These are phyloP conservation scores for Xenopus borealis DNA, from an alignment of 2,113 vertebrate genomes.

Conservation along the genomic window DNA sequence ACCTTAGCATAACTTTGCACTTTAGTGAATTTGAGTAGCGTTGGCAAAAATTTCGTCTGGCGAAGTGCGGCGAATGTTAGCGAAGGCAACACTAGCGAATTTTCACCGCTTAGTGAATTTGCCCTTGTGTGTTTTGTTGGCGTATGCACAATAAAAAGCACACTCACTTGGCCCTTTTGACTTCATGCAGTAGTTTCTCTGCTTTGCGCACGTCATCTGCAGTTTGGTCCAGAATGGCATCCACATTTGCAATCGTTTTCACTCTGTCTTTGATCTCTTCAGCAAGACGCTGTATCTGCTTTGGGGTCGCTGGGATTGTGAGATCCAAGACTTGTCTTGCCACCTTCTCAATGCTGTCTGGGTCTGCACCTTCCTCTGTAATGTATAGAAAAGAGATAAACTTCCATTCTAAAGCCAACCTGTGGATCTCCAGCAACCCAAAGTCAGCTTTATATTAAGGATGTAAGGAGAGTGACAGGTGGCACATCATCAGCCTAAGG, in stretches of 20 bases:
- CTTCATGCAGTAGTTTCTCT: slow-evolving; percentile 80
- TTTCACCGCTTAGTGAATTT: too few relatives aligned
- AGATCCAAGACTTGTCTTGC: slow-evolving; percentile 86
- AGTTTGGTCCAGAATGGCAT: slow-evolving; percentile 84
- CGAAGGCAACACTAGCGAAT: too few relatives aligned
- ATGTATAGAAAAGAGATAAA: slow-evolving; percentile 19
- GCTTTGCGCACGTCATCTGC: slow-evolving; percentile 79
- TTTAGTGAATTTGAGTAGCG: too few relatives aligned
- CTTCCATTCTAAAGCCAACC: too few relatives aligned
- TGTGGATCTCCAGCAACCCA: too few relatives aligned
- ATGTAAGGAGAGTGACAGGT: too few relatives aligned
- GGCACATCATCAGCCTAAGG: too few relatives aligned
- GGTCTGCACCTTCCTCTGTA: slow-evolving; percentile 92
- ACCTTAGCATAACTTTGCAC: too few relatives aligned
- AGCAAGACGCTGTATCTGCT: slow-evolving; percentile 83
- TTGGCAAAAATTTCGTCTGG: too few relatives aligned
- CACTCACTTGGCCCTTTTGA: slow-evolving; percentile 80
- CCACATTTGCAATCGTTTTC: slow-evolving; percentile 85
- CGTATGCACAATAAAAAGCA: background rate
- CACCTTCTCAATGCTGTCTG: slow-evolving; percentile 89
- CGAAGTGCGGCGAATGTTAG: too few relatives aligned
- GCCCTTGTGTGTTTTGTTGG: too few relatives aligned
- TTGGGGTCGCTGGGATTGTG: slow-evolving; percentile 86
- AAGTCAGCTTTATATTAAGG: too few relatives aligned
- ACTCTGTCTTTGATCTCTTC: slow-evolving; percentile 88